A percentile compares a stretch with the other conserved stretches of the same genome.
phyloP scores from a whole-genome alignment of 2,888 invertebrate species.

The Alcis repandata region DNA sequence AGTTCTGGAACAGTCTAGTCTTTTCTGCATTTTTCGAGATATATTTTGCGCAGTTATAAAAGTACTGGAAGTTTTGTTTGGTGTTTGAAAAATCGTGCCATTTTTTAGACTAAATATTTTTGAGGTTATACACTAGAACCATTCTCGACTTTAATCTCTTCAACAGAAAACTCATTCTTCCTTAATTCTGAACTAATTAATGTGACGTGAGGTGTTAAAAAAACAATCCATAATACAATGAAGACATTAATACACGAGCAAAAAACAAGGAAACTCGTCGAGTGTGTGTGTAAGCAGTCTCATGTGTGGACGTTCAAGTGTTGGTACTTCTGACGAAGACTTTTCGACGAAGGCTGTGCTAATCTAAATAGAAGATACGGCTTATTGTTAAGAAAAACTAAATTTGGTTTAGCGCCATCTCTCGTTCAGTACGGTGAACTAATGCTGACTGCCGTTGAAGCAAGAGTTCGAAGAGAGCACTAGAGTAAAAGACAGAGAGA shows the following conservation, averaged over 20 bases:
- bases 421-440: constrained; percentile 10
- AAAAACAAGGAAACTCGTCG: constrained; percentile 51
- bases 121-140: constrained; percentile 2
- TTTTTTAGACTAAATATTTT: not conserved
- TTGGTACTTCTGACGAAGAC: constrained; percentile 62
- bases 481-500: not conserved
- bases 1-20: not conserved
- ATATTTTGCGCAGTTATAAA: not conserved
- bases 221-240: constrained; percentile 51
- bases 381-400: constrained; percentile 3
- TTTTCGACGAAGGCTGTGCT: constrained; percentile 12
- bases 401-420: constrained; percentile 30
- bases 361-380: constrained; percentile 9
- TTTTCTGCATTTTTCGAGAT: not conserved
- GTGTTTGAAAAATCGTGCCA: not conserved
- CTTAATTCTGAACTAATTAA: not conserved
- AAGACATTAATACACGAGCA: constrained; percentile 50
- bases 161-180: not conserved
- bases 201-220: constrained; percentile 25
- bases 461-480: not conserved
- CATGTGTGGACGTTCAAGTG: constrained; percentile 65
- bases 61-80: not conserved
- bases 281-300: constrained; percentile 56
- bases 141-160: not conserved
- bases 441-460: constrained; percentile 4